Conservation (phyloP, 2,113 vertebrate species). For the Mus spicilegus region DNA sequence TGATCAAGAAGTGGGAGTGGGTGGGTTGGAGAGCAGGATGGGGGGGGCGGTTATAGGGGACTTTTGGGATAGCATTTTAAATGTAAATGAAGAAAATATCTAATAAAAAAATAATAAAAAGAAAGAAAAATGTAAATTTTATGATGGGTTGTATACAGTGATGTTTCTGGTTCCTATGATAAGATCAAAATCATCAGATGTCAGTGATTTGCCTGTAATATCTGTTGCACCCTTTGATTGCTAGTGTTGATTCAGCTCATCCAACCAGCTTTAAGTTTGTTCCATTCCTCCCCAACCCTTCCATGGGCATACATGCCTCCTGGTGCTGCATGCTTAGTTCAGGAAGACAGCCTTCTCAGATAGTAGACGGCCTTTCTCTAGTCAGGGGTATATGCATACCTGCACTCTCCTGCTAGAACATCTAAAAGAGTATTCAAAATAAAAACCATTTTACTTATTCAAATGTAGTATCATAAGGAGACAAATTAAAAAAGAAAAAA, state of each 20-base stretch:
- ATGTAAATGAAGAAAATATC: no score
- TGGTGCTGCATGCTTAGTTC: background rate
- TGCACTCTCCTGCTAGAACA: background rate
- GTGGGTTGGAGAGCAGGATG: no score
- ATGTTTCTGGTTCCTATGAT: background rate
- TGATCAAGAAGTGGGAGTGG: no score
- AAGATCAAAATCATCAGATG: background rate
- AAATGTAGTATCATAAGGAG: background rate
- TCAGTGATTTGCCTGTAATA: background rate
- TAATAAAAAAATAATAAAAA: no score
- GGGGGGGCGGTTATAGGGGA: no score
- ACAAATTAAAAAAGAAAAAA: conserved; percentile 34
- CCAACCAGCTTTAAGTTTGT: background rate
- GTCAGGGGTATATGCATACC: background rate
- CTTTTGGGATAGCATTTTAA: no score
- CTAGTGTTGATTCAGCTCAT: background rate
- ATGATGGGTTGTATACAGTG: background rate
- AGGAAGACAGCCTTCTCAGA: background rate
- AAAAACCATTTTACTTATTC: conserved; percentile 25
- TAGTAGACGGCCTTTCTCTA: background rate
- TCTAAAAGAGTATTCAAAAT: background rate
- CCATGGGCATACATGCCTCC: no score
- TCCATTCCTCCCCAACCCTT: background rate
- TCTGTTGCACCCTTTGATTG: background rate
- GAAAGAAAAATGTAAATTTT: background rate